phyloP scores from a whole-genome alignment of 1,140 invertebrate genomes.

The Tetraneura akinire region DNA sequence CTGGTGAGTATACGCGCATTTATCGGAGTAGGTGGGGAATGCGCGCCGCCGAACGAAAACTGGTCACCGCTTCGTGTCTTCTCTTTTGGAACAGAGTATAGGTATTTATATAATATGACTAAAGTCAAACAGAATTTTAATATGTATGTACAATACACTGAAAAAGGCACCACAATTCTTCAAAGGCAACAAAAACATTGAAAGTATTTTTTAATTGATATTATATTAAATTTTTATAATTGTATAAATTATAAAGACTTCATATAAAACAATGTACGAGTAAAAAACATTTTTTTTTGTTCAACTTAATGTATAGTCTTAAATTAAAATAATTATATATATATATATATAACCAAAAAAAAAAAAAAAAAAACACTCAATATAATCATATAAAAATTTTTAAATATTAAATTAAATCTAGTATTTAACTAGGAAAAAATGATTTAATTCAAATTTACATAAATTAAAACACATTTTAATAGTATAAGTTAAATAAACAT shows the following conservation, averaged over 20 bases:
- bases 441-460: background rate
- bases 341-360: too few species aligned
- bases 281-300: slow-evolving; percentile 48
- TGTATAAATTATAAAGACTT: slow-evolving; percentile 27
- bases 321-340: slow-evolving; percentile 4
- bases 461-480: slow-evolving; percentile 18
- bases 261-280: slow-evolving; percentile 37
- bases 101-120: too few species aligned
- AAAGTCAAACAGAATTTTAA: too few species aligned
- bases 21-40: too few species aligned
- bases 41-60: too few species aligned
- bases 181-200: slow-evolving; percentile 38
- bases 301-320: slow-evolving; percentile 21
- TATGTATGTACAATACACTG: too few species aligned
- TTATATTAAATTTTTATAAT: slow-evolving; percentile 36
- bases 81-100: too few species aligned
- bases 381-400: slow-evolving; percentile 24
- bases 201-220: slow-evolving; percentile 34
- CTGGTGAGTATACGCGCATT: too few species aligned
- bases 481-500: background rate
- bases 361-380: slow-evolving; percentile 18
- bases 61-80: too few species aligned
- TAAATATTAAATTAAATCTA: slow-evolving; percentile 30
- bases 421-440: slow-evolving; percentile 8
- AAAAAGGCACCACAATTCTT: slow-evolving; percentile 6